Base-by-base conservation (phyloP, 2,113 vertebrate species). In the Orientallactaga bullata region DNA sequence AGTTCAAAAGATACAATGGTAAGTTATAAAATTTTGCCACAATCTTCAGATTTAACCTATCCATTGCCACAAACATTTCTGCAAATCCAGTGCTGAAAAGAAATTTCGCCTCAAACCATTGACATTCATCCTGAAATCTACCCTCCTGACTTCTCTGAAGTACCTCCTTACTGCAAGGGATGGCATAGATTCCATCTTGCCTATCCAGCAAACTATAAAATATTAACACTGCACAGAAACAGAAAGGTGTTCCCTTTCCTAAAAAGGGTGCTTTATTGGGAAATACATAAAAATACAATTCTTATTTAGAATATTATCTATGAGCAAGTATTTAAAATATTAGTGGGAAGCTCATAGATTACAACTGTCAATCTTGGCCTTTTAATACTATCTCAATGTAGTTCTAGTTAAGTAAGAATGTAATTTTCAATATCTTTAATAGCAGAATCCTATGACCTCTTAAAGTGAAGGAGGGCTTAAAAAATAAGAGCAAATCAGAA, bases 401-500 rank as follows among this genome's bases (percentile, higher is more conserved):
- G 37, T 37, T 92, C 58, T 73, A 97, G 78, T 96, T 96, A 98
- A 96, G 35, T 30, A 96, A 96, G 65, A 95, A 93, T 80, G 5
- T 47, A 72, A 94, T 97, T 98, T 98, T 73, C 85, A 97, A 21
- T 90, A 89, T 35, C 23, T 42, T 95, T 95, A 65, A n/a, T 74
- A 88, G 55, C 73, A 95, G 95, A 95, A 91, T 97, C 68, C 8
- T 89, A 89, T 76, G 63, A 89, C 37, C 71, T 96, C 85, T 96
- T 95, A 11, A 23, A 93, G 90, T 96, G 79, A 83, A 76, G 93
- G 95, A 94, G 79, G 92, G 88, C 91, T 98, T 97, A 81, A 96
- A 95, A 81, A 95, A 78, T 94, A 96, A 95, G 86, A 95, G 66
- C 74, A 93, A 88, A 97, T 95, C 96, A 94, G 39, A 94, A 88